These are phyloP conservation scores for Sebastes alutus DNA, from an alignment of 2,797 vertebrate genomes.

Conservation along the genomic window DNA sequence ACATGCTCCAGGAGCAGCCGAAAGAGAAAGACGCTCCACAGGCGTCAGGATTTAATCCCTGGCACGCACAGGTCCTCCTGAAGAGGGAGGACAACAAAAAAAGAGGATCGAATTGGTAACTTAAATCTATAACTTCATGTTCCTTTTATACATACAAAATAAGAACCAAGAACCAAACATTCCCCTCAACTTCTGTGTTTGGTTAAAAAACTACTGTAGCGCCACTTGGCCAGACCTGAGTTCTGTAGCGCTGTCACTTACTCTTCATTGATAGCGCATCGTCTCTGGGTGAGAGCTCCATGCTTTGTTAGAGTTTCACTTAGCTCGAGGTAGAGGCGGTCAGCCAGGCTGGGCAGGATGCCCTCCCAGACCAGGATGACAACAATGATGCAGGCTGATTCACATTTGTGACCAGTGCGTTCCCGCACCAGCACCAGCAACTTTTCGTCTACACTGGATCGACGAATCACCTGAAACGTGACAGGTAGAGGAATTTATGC, in stretches of 20 bases:
- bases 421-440: slow-evolving; percentile 94
- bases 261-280: slow-evolving; percentile 97
- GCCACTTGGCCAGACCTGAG: background rate
- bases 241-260: slow-evolving; percentile 78
- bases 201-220: background rate
- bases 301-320: slow-evolving; percentile 89
- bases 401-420: slow-evolving; percentile 90
- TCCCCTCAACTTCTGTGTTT: background rate
- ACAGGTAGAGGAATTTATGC: background rate
- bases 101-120: background rate
- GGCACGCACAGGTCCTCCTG: slow-evolving; percentile 97
- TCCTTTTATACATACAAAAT: background rate
- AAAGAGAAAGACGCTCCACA: slow-evolving; percentile 99
- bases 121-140: background rate
- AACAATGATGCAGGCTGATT: slow-evolving; percentile 91
- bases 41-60: slow-evolving; percentile 92
- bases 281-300: slow-evolving; percentile 91
- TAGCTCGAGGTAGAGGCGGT: slow-evolving; percentile 91
- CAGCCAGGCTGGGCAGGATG: slow-evolving; percentile 87
- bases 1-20: slow-evolving; percentile 99
- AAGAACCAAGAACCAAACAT: background rate
- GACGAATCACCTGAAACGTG: slow-evolving; percentile 91
- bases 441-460: slow-evolving; percentile 91
- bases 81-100: slow-evolving; percentile 17
- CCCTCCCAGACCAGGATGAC: slow-evolving; percentile 97